A percentile compares a stretch with the other conserved stretches of the same genome.
Conservation (phyloP, 1,140 invertebrate genomes). For the Kradibia gibbosae region DNA sequence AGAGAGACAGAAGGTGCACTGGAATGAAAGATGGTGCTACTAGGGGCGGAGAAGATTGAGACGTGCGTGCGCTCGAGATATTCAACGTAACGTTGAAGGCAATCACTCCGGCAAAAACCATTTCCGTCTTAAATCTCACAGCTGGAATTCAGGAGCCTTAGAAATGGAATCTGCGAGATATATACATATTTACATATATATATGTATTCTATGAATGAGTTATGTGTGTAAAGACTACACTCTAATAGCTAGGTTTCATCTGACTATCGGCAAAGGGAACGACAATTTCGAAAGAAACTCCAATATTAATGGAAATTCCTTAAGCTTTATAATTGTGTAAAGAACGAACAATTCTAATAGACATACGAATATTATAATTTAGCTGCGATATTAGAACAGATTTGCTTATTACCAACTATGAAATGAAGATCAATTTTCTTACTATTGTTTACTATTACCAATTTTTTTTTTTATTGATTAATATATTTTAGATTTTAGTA, state of each 20-base stretch:
- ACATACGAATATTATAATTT: no score
- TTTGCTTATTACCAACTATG: no score
- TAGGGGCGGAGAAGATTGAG: neutral
- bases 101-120: conserved; percentile 33
- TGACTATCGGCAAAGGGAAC: neutral
- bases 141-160: conserved; percentile 36
- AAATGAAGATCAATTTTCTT: no score
- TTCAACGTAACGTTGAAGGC: conserved; percentile 39
- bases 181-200: neutral
- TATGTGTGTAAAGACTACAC: no score
- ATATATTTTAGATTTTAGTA: no score
- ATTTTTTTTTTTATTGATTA: no score
- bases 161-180: conserved; percentile 3
- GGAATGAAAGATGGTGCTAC: neutral
- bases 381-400: no score
- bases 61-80: conserved; percentile 1
- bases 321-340: no score
- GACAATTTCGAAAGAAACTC: neutral
- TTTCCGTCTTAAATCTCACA: conserved; percentile 39
- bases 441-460: no score
- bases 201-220: no score
- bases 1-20: neutral
- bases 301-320: neutral
- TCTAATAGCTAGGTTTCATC: no score
- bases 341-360: no score